Base-by-base conservation (phyloP, 2,113 vertebrate species). In the Crotalus horridus region DNA sequence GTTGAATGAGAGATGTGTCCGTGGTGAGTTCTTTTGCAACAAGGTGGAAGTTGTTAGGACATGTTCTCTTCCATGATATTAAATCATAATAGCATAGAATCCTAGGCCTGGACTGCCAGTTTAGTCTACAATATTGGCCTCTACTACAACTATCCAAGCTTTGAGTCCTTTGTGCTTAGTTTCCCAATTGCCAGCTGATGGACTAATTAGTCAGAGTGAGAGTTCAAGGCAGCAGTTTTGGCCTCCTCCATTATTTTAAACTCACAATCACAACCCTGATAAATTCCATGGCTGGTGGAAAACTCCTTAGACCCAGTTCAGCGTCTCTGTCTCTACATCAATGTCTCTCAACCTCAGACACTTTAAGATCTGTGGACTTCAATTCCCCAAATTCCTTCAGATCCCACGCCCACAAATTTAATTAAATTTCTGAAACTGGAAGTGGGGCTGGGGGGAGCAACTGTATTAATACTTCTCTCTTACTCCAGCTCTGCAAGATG, bases 401-500 rank as follows among this genome's bases (percentile, higher is more conserved):
- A n/a, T 74, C 69, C 69, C n/a, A 33, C 1, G 15, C 15, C n/a
- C 69, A 33, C n/a, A 20, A 33, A 74, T 74, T 74, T 39, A 20
- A 13, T 17, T 13, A 74, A 74, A 13, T 54, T 88, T 54, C 26
- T 23, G 26, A 11, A 74, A 48, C 23, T 24, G 7, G 48, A 7
- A 8, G 48, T 48, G 48, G 6, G 48, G 6, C 1, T 1, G 48
- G 23, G 23, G 56, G 2, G 23, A 26, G 48, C 9, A 9, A 87
- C 0, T 26, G 29, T 39, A 91, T 17, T 7, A 20, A 53, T 64
- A 17, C 26, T 2, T 1, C 4, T 5, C 3, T 97, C 98, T 97
- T 93, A 98, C 98, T 97, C 97, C 0, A 98, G 85, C 88, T 97
- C 97, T 7, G 69, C 26, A 59, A 97, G 94, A 91, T 93, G 59